phyloP scores from a whole-genome alignment of 2,113 vertebrate species.

The Perca fluviatilis region DNA sequence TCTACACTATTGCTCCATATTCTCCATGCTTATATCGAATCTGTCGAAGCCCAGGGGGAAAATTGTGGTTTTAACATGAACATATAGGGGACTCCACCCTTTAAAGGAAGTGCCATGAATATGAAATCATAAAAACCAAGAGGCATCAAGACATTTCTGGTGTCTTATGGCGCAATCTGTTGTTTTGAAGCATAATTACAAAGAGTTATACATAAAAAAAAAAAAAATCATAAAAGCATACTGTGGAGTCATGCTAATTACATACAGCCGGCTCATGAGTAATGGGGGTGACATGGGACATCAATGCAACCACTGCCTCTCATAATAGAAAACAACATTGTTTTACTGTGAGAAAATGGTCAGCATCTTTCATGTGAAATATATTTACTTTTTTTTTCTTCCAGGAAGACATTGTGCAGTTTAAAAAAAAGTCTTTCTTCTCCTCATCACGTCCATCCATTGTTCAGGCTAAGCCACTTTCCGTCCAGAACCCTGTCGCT shows the following conservation, averaged over 20 bases:
- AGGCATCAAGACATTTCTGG: constrained; percentile 41
- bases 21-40: constrained; percentile 70
- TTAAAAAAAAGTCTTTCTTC: constrained; percentile 22
- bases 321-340: constrained; percentile 74
- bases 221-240: constrained; percentile 60
- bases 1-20: constrained; percentile 71
- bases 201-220: constrained; percentile 52
- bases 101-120: constrained; percentile 56
- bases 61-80: constrained; percentile 64
- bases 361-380: constrained; percentile 60
- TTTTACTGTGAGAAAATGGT: constrained; percentile 75
- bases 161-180: constrained; percentile 44
- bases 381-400: constrained; percentile 22
- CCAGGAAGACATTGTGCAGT: constrained; percentile 32
- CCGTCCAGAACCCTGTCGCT: constrained; percentile 17
- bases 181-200: constrained; percentile 70
- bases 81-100: constrained; percentile 55
- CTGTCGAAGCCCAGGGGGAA: constrained; percentile 50
- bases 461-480: constrained; percentile 33
- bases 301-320: constrained; percentile 67
- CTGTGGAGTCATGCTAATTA: constrained; percentile 66
- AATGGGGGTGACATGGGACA: constrained; percentile 68
- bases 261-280: constrained; percentile 63
- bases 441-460: constrained; percentile 44
- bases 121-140: constrained; percentile 28